These are phyloP conservation scores for Poeciliopsis infans DNA, from an alignment of 2,797 vertebrate species.

Conservation along the genomic window DNA sequence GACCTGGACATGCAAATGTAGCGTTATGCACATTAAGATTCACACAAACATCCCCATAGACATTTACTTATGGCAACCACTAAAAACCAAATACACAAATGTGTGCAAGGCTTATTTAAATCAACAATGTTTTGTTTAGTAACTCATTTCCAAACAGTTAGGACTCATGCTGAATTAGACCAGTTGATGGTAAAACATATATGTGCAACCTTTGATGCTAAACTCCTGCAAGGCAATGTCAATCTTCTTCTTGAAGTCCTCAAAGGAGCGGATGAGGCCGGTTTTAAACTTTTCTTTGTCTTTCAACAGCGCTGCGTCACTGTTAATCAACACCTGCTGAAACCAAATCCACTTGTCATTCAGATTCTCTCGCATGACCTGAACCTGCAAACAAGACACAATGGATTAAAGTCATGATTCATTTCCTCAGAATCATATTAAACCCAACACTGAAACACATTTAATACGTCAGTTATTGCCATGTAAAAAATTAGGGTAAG, in stretches of 20 bases:
- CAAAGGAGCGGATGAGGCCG: conserved; percentile 77
- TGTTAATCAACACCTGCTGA: conserved; percentile 85
- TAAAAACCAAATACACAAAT: neutral
- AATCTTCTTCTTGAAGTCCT: conserved; percentile 87
- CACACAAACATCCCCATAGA: neutral
- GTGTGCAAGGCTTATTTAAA: neutral
- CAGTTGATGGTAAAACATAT: neutral
- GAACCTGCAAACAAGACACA: conserved; percentile 73
- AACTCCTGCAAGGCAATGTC: conserved; percentile 81
- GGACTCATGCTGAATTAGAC: conserved; percentile 8
- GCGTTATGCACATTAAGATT: neutral
- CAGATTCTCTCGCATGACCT: conserved; percentile 79
- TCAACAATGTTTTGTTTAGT: neutral
- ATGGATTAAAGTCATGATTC: neutral
- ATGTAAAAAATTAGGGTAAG: neutral
- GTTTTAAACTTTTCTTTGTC: conserved; percentile 88
- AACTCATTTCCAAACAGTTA: conserved; percentile 15
- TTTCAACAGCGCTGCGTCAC: conserved; percentile 81
- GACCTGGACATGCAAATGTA: conserved; percentile 73
- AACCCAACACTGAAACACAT: neutral
- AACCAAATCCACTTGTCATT: conserved; percentile 84
- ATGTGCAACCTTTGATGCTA: conserved; percentile 68
- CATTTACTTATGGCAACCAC: neutral
- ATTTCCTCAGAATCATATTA: neutral
- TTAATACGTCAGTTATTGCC: neutral